Percentiles rank a stretch among this genome's conserved stretches.
phyloP scores from a whole-genome alignment of 2,888 invertebrate species.

The Calephelis perditalis region DNA sequence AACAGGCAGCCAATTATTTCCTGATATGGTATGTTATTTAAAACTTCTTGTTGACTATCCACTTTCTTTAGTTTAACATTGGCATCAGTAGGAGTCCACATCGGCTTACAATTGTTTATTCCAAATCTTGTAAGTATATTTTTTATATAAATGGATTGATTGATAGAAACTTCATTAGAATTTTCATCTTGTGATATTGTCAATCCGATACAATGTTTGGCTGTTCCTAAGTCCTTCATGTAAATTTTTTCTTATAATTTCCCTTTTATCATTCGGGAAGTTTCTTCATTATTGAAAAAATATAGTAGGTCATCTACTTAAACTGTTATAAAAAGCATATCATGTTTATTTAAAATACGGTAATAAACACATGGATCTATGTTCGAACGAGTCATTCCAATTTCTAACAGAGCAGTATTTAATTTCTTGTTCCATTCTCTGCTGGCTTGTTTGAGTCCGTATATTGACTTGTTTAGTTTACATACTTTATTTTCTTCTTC shows the following conservation, averaged over 20 bases:
- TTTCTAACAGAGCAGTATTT: background rate
- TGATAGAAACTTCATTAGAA: no score
- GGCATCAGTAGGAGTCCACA: no score
- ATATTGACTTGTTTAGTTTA: conserved; percentile 1
- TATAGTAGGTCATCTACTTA: background rate
- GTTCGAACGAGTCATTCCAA: background rate
- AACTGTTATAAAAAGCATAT: background rate
- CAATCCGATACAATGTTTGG: no score
- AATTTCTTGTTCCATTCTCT: conserved; percentile 6
- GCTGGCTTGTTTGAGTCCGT: conserved; percentile 7
- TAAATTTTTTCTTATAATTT: background rate
- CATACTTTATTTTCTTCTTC: conserved; percentile 27
- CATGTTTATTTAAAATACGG: background rate
- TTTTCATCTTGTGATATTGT: no score
- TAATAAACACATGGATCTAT: conserved; percentile 3
- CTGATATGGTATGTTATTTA: no score
- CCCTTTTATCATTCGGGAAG: background rate
- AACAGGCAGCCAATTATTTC: no score
- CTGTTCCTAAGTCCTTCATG: background rate
- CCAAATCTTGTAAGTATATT: no score
- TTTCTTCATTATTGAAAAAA: background rate
- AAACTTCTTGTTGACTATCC: no score
- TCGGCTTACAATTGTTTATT: no score
- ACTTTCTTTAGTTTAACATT: no score
- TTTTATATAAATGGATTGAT: no score